A percentile compares a stretch with the other conserved stretches of the same genome.
Evolutionary conservation across 2,888 invertebrate genomes (phyloP).

Genomic region (Drosophila borealis): DNA sequence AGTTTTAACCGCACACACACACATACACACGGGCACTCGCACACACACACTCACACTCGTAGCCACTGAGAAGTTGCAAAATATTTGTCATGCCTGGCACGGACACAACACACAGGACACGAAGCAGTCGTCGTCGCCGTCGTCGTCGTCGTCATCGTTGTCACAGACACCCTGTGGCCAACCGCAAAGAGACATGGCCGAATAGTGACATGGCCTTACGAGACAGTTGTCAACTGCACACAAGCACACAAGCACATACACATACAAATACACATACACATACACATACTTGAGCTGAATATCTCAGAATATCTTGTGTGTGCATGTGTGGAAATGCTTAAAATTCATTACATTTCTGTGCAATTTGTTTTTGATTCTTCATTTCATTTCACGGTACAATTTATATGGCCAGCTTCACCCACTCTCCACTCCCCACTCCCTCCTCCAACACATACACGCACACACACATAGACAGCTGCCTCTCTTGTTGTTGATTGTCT

Average conservation of each 20-base stretch:
- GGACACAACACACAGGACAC: constrained; percentile 59
- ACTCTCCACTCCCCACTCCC: background rate
- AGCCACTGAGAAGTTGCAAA: constrained; percentile 70
- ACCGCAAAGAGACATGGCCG: constrained; percentile 79
- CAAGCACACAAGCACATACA: constrained; percentile 29
- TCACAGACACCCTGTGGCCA: constrained; percentile 78
- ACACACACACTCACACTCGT: constrained; percentile 6
- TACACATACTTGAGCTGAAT: constrained; percentile 31
- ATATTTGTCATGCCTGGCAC: constrained; percentile 77
- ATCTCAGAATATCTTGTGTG: constrained; percentile 39
- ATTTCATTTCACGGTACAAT: constrained; percentile 72
- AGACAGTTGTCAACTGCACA: constrained; percentile 75
- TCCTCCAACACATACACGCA: background rate
- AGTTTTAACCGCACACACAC: constrained; percentile 61
- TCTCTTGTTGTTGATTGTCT: constrained; percentile 64
- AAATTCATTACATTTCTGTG: constrained; percentile 78
- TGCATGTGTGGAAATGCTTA: constrained; percentile 71
- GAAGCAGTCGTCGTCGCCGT: constrained; percentile 46
- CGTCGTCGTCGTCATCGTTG: constrained; percentile 57
- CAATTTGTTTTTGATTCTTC: constrained; percentile 79
- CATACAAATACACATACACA: background rate
- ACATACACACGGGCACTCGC: constrained; percentile 3
- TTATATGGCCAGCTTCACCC: constrained; percentile 51
- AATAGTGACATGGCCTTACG: constrained; percentile 77
- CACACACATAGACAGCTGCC: background rate